Base-by-base conservation (phyloP, 1,140 invertebrate species). In the Archivesica marissinica region DNA sequence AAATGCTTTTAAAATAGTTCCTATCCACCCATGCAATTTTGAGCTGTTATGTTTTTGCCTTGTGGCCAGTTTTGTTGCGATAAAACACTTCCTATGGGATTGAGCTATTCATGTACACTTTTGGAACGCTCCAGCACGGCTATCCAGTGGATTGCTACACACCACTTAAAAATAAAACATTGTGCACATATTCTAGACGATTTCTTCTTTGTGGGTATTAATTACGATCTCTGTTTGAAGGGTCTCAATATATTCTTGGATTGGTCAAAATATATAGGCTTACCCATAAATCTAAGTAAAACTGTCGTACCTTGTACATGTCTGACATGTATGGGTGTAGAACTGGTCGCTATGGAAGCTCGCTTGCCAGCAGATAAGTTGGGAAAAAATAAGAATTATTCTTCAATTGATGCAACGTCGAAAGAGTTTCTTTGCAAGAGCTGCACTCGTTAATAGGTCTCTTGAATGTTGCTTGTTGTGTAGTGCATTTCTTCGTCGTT, bases 131-230 rank as follows among this genome's bases (percentile, higher is more conserved):
- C 87, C 61, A 30, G 25, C 28, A 23, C 61, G 15, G 61, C 61
- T 20, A 23, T 64, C 35, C 20, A 64, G 38, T 70, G 66, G 66
- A 70, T 70, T 17, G 30, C 66, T 9, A 15, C 15, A 25, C 20
- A 35, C 33, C 33, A 70, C 33, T 35, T 70, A n/a, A 3, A 39
- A 20, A 17, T 39, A n/a, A 7, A 28, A n/a, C 20, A 33, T 54
- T 84, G 59, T 25, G 75, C 64, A 17, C 87, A 88, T 72, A 70
- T 88, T 20, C 50, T 88, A 6, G 84, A 83, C 75, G 87, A 88
- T 72, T 88, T 88, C 41, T 86, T 88, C 61, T 77, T 88, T 72
- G 68, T 86, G 72, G 20, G 54, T 33, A 11, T 33, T 20, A 1
- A 66, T 17, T 54, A 50, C 15, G 23, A 39, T 23, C 7, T 78